Conservation (phyloP, 2,888 invertebrate genomes). For the Panorpa germanica region DNA sequence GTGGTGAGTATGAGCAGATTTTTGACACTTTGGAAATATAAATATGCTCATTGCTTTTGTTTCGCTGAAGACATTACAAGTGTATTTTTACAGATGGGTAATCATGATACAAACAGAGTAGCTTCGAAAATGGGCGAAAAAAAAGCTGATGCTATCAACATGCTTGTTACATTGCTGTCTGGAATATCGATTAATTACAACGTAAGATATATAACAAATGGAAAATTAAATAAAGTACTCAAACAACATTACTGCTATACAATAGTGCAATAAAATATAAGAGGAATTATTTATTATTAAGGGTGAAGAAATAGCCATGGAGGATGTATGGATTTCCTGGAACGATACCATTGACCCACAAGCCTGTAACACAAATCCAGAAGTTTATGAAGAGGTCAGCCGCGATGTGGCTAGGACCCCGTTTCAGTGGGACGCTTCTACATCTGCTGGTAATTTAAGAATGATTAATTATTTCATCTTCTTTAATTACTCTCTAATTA, state of each 20-base stretch:
- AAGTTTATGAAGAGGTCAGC: constrained; percentile 22
- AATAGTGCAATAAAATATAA: too few species aligned
- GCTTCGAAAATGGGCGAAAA: constrained; percentile 39
- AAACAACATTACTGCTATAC: too few species aligned
- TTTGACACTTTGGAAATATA: too few species aligned
- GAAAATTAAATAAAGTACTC: too few species aligned
- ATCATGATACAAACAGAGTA: constrained; percentile 43
- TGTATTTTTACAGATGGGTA: constrained; percentile 35
- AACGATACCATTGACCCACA: constrained; percentile 24
- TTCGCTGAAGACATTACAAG: too few species aligned
- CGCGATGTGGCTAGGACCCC: constrained; percentile 39
- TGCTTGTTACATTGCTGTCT: constrained; percentile 49
- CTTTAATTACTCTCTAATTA: too few species aligned
- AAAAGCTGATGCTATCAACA: constrained; percentile 45
- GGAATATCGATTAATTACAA: constrained; percentile 68
- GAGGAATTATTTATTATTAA: constrained; percentile 9
- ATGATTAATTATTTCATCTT: background rate
- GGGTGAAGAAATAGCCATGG: constrained; percentile 56
- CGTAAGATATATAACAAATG: constrained; percentile 20
- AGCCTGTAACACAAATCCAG: constrained; percentile 23
- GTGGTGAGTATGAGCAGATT: constrained; percentile 49
- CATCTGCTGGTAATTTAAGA: constrained; percentile 22
- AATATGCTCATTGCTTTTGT: background rate
- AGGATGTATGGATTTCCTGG: constrained; percentile 18
- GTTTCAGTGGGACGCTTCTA: constrained; percentile 33